These are phyloP conservation scores for Falco berigora DNA, from an alignment of 2,797 vertebrate genomes.

Conservation along the genomic window DNA sequence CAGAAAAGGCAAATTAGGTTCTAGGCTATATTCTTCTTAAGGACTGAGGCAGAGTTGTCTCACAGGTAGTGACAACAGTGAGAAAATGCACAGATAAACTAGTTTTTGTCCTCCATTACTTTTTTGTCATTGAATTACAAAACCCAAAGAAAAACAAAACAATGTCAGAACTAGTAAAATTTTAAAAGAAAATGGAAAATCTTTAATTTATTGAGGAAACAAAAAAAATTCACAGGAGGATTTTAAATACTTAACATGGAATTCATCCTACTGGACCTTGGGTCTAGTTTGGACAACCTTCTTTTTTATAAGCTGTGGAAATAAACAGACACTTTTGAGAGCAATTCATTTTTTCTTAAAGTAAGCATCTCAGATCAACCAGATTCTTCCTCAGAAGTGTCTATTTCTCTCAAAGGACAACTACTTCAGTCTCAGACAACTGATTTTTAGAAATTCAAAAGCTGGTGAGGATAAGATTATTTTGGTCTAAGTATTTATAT, in stretches of 20 bases:
- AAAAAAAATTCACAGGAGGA: neutral
- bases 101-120: neutral
- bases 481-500: neutral
- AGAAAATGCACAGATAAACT: neutral
- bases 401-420: neutral
- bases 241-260: neutral
- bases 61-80: neutral
- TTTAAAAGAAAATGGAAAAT: neutral
- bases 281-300: neutral
- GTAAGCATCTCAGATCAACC: neutral
- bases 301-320: neutral
- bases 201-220: neutral
- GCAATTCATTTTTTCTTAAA: neutral
- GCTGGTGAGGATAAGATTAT: neutral
- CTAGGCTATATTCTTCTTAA: neutral
- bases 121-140: neutral
- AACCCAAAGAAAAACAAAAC: neutral
- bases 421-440: neutral
- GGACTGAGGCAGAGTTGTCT: neutral
- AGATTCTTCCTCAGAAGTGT: neutral
- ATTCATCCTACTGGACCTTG: neutral
- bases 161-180: neutral
- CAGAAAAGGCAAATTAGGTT: neutral
- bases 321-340: neutral
- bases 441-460: neutral